Conservation (phyloP, 2,888 invertebrate species). For the Conomelus anceps region DNA sequence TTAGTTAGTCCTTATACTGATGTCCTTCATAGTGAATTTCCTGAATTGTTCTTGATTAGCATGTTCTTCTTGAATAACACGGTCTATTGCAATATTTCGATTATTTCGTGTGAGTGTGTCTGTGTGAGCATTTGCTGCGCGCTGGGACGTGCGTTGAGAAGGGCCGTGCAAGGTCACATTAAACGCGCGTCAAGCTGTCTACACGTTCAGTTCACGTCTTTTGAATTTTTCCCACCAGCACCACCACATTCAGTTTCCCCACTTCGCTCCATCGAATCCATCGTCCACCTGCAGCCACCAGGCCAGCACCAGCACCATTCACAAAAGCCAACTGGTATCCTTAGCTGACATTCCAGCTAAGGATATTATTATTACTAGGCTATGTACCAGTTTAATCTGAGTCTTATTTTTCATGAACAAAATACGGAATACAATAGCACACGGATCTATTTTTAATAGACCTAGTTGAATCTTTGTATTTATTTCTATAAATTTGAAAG, state of each 20-base stretch:
- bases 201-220: not conserved
- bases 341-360: not conserved
- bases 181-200: not conserved
- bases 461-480: too few species aligned
- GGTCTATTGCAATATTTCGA: not conserved
- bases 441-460: too few species aligned
- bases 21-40: not conserved
- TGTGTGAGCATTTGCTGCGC: not conserved
- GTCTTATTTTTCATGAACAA: too few species aligned
- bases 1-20: not conserved
- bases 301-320: not conserved
- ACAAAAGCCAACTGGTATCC: not conserved
- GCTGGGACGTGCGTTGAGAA: not conserved
- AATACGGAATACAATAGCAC: too few species aligned
- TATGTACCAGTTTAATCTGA: not conserved
- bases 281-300: not conserved
- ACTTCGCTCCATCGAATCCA: not conserved
- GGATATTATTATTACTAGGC: not conserved
- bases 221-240: too few species aligned
- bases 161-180: not conserved
- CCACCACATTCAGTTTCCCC: not conserved
- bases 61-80: not conserved
- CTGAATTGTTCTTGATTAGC: not conserved
- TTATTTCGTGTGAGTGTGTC: not conserved
- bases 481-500: too few species aligned